These are phyloP conservation scores for Polyommatus icarus DNA, from an alignment of 2,888 invertebrate genomes.

Conservation along the genomic window DNA sequence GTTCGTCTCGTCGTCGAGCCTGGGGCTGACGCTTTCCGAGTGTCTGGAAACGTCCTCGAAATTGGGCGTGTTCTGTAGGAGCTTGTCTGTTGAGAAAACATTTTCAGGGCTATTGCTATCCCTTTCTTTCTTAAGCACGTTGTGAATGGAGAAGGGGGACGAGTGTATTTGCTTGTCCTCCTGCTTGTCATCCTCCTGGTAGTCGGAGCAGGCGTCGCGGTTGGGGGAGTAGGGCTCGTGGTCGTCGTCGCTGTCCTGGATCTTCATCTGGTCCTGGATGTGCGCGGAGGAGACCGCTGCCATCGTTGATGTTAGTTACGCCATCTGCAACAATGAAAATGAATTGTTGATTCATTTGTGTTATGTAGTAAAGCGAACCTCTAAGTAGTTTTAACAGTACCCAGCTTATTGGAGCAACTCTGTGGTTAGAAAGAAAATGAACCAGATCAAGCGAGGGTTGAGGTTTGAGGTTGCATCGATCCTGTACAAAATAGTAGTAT, in stretches of 20 bases:
- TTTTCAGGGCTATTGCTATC: constrained; percentile 72
- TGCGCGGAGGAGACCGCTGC: constrained; percentile 73
- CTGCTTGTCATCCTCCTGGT: constrained; percentile 64
- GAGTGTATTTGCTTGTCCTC: constrained; percentile 61
- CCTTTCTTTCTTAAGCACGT: constrained; percentile 73
- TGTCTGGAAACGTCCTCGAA: constrained; percentile 61
- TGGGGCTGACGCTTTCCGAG: constrained; percentile 61
- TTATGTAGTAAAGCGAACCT: too few species aligned
- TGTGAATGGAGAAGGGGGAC: constrained; percentile 75
- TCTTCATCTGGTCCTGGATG: constrained; percentile 66
- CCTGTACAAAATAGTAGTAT: too few species aligned
- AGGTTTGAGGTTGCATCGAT: too few species aligned
- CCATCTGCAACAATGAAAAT: constrained; percentile 60
- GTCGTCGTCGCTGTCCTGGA: constrained; percentile 72
- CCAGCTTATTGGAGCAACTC: too few species aligned
- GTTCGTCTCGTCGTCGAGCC: constrained; percentile 61
- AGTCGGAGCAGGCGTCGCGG: constrained; percentile 68
- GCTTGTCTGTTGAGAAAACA: constrained; percentile 74
- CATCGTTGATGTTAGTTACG: constrained; percentile 61
- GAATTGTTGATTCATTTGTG: neutral
- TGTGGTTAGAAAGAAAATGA: too few species aligned
- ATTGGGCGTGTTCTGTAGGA: constrained; percentile 70
- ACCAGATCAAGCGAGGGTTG: too few species aligned
- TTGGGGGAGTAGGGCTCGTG: constrained; percentile 68
- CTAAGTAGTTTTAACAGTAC: too few species aligned